Evolutionary conservation across 2,113 vertebrate species (phyloP), one percentile per base, ranked within the genome.

Genomic region (Sterrhoptilus dennistouni): DNA sequence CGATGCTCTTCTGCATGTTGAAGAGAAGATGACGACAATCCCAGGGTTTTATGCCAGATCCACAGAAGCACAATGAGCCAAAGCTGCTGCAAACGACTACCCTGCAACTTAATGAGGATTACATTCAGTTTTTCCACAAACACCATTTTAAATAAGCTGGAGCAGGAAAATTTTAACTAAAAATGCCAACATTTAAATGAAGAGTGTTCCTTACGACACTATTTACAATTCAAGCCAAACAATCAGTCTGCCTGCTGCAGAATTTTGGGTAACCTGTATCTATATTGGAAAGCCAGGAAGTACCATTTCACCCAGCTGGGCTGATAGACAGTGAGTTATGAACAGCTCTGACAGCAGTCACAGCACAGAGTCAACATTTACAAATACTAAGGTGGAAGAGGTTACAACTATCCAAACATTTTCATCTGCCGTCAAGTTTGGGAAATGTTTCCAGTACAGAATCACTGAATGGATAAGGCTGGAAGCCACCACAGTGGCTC

Each of bases 51-150:
- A 15, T 38, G 76, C 92, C 93, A 96, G 60, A 84, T 31, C 87
- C 57, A 90, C 45, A 83, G 3, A 93, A 92, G 64, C 3, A 94
- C 44, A 93, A 88, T 18, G 61, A 96, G 60, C 88, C 88, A 96
- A 92, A 94, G 76, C 66, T 2, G 3, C 66, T 79, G 87, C 91
- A 96, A 88, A 93, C 15, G 12, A n/a, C 89, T n/a, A 57, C 47
- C 11, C 4, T 40, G 84, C 91, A 88, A 88, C 63, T 75, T 94
- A 92, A 95, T 92, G 80, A 95, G 80, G 49, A 87, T 78, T 89
- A 68, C 33, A 74, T 71, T 42, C 90, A 40, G 63, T 93, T 93
- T 86, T 89, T 60, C 53, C 42, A 85, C 63, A 95, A 89, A 69
- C 35, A 85, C 35, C 8, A 7, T 52, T 83, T 89, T 0, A 90